A percentile compares a stretch with the other conserved stretches of the same genome.
Conservation (phyloP, 2,888 invertebrate species). For the Cosmia pyralina region DNA sequence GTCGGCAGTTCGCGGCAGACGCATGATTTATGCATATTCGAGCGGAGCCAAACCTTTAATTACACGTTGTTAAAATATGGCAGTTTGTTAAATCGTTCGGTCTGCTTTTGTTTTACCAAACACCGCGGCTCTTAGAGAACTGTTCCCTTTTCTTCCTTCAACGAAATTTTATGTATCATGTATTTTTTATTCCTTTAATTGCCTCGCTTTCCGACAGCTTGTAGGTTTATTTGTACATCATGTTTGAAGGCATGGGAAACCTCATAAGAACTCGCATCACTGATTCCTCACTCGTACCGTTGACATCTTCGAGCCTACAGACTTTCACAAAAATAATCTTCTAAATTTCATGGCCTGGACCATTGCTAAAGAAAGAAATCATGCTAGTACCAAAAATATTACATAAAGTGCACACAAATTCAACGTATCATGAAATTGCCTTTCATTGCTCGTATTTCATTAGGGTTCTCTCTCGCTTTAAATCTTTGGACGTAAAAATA, state of each 20-base stretch:
- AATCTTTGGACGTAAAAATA: no score
- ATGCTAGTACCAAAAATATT: neutral
- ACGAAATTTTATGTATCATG: constrained; percentile 71
- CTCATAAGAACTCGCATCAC: constrained; percentile 1
- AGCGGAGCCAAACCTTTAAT: constrained; percentile 90
- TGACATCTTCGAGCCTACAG: no score
- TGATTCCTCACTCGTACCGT: neutral
- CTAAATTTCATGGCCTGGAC: neutral
- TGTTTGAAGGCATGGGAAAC: constrained; percentile 46
- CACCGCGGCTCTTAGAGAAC: constrained; percentile 81
- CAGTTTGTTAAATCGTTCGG: constrained; percentile 89
- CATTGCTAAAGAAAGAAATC: neutral
- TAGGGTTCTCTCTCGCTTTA: neutral
- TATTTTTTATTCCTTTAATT: constrained; percentile 69
- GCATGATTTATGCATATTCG: constrained; percentile 90
- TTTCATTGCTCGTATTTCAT: constrained; percentile 4
- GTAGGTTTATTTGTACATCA: constrained; percentile 55
- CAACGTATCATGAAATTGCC: neutral
- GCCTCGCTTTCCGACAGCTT: constrained; percentile 57
- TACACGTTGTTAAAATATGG: constrained; percentile 91
- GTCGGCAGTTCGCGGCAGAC: constrained; percentile 89
- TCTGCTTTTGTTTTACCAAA: constrained; percentile 88
- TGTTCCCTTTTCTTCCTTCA: constrained; percentile 79
- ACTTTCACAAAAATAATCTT: neutral
- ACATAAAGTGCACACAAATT: neutral